Evolutionary conservation across 2,113 vertebrate genomes (phyloP).

Genomic region (Polypterus senegalus): DNA sequence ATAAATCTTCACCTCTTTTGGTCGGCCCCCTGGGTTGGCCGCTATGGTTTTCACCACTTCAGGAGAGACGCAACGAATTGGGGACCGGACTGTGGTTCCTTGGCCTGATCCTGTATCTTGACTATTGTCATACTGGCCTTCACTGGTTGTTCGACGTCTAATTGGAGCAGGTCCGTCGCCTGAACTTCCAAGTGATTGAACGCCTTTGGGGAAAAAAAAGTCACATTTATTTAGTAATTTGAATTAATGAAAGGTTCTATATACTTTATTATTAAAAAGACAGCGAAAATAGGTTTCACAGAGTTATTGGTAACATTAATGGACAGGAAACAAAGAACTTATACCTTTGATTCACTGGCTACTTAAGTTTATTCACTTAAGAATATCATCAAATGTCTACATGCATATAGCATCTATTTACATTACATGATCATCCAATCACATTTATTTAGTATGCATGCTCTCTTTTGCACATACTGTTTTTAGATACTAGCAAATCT

Average conservation of each 20-base stretch:
- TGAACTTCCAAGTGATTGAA: constrained; percentile 54
- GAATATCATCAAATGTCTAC: too few relatives aligned
- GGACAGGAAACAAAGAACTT: too few relatives aligned
- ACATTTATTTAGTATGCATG: too few relatives aligned
- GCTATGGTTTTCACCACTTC: constrained; percentile 86
- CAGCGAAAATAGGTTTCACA: background rate
- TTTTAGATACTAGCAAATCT: too few relatives aligned
- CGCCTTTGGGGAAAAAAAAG: constrained; percentile 41
- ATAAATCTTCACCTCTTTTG: constrained; percentile 71
- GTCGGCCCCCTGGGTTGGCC: constrained; percentile 90
- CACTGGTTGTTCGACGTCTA: constrained; percentile 55
- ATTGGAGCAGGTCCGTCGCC: constrained; percentile 46
- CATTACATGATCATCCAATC: too few relatives aligned
- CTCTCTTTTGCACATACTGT: too few relatives aligned
- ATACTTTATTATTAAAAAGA: constrained; percentile 19
- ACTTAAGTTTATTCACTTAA: too few relatives aligned
- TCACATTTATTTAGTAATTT: too few relatives aligned
- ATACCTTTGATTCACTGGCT: too few relatives aligned
- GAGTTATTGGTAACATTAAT: too few relatives aligned
- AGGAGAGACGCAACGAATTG: constrained; percentile 76
- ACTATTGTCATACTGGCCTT: constrained; percentile 64
- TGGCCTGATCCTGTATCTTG: constrained; percentile 42
- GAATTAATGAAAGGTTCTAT: too few relatives aligned
- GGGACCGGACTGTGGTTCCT: constrained; percentile 69
- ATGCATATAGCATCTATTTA: too few relatives aligned